Evolutionary conservation across 2,113 vertebrate genomes (phyloP), one percentile per base, ranked within the genome.

Genomic region (Dissostichus mawsoni): DNA sequence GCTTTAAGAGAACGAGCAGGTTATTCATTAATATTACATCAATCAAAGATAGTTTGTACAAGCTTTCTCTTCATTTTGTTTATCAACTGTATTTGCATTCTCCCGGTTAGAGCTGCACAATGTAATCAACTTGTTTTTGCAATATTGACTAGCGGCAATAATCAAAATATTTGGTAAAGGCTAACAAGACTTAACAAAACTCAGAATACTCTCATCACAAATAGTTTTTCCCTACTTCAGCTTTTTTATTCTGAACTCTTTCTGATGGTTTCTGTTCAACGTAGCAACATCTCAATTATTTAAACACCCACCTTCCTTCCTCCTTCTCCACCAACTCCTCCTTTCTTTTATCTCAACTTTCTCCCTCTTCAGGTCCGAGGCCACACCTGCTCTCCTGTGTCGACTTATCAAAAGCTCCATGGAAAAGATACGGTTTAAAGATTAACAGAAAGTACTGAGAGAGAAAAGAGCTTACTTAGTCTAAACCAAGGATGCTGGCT

Each of bases 341-440:
- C 20, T 20, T 70, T 33, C 3, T 29, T 4, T 29, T 4, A 29
- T 29, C 36, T 29, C 18, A 18, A 13, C 18, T 11, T 58, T 14
- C 23, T 45, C 44, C 45, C 51, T 53, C 36, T 52, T 23, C 25
- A 5, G 20, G 20, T 68, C 70, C 78, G 82, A 78, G 76, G 87
- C 63, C 87, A 74, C 87, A 57, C 83, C 86, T 84, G 80, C 69
- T 56, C 33, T 16, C n/a, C 61, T 81, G 18, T n/a, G 36, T 58
- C 14, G 52, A 71, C 68, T 53, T 74, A 80, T 87, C 69, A 65
- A 63, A 62, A 41, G 73, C 61, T 62, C 55, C 44, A 41, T 50
- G 12, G 50, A 85, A 73, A 44, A 41, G 76, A 71, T 57, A 29
- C 4, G 14, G 89, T 93, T 93, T 90, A 91, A 92, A 90, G 64